These are phyloP conservation scores for Pemphigus obesinymphae DNA, from an alignment of 1,140 invertebrate species.

Conservation along the genomic window DNA sequence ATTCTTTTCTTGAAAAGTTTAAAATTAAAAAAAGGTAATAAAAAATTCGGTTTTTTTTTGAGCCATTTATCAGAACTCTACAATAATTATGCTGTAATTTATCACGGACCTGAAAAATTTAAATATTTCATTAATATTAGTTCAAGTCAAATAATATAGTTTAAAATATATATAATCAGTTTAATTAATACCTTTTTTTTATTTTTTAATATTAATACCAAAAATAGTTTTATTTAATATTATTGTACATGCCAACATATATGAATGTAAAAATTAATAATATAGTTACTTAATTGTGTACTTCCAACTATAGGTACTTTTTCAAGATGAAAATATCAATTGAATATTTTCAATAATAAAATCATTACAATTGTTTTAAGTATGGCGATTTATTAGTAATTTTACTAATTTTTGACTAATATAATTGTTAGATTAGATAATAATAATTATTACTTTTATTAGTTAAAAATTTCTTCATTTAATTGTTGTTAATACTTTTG, in stretches of 20 bases:
- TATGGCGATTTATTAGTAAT: no score
- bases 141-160: neutral
- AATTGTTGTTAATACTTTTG: neutral
- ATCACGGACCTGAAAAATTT: constrained; percentile 22
- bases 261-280: neutral
- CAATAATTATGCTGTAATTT: neutral
- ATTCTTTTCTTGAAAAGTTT: neutral
- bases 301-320: no score
- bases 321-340: no score
- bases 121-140: neutral
- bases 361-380: no score
- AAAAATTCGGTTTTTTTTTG: constrained; percentile 25
- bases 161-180: neutral
- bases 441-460: neutral
- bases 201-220: neutral
- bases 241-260: neutral
- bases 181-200: neutral
- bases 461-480: neutral
- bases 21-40: neutral
- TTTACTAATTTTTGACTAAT: no score
- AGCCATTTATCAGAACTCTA: neutral
- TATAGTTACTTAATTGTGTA: no score
- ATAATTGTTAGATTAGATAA: neutral
- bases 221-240: neutral
- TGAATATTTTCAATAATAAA: no score